phyloP scores from a whole-genome alignment of 1,140 invertebrate genomes.

The Heliconius eleuchia region DNA sequence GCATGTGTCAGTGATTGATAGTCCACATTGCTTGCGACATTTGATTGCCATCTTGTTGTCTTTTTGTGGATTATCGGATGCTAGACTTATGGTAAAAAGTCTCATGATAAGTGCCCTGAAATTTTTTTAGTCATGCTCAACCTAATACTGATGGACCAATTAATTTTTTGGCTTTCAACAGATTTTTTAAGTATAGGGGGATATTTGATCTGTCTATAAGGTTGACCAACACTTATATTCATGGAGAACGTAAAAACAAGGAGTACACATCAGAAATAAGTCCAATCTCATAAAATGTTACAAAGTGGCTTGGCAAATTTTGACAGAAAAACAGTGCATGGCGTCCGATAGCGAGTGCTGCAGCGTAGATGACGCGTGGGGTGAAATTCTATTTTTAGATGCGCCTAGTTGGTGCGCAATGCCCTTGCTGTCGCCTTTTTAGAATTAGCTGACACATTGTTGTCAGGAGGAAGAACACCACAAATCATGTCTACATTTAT shows the following conservation, averaged over 20 bases:
- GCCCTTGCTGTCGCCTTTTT: neutral
- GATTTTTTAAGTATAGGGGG: conserved; percentile 14
- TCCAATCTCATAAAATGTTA: conserved; percentile 1
- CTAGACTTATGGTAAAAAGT: no score
- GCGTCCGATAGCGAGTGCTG: neutral
- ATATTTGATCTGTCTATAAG: neutral
- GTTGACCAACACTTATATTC: neutral
- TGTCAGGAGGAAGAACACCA: neutral
- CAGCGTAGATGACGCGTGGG: conserved; percentile 3
- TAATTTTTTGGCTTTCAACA: conserved; percentile 16
- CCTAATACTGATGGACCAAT: no score
- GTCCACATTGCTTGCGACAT: no score
- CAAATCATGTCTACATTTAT: conserved; percentile 72
- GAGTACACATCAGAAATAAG: conserved; percentile 5
- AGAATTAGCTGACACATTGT: neutral
- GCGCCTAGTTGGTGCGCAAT: neutral
- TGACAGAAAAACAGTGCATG: neutral
- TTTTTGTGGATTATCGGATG: no score
- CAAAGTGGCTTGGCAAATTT: neutral
- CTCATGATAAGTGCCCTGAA: no score
- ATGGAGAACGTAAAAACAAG: conserved; percentile 14
- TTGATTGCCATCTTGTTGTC: no score
- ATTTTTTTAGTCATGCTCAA: no score
- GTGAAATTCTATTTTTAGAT: conserved; percentile 17
- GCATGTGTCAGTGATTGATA: no score